Evolutionary conservation across 2,113 vertebrate genomes (phyloP).

Genomic region (Passer montanus): DNA sequence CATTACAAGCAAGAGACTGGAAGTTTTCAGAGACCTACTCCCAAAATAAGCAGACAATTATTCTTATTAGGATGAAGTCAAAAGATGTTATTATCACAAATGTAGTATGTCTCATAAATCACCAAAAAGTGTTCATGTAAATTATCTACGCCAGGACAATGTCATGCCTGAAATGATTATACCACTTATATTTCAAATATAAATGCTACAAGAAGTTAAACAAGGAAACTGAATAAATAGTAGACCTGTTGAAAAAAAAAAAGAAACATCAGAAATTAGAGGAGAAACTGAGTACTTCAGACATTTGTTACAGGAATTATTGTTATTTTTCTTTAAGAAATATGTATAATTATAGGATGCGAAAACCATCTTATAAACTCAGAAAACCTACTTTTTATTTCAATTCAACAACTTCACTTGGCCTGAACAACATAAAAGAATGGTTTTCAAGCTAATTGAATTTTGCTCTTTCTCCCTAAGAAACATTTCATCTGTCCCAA

Average conservation of each 20-base stretch:
- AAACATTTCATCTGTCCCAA: not conserved
- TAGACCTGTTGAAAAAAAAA: not conserved
- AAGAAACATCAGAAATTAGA: not conserved
- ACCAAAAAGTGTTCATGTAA: not conserved
- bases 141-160: not conserved
- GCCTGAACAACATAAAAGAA: not conserved
- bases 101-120: not conserved
- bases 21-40: not conserved
- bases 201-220: not conserved
- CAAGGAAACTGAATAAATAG: not conserved
- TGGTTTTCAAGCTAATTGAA: not conserved
- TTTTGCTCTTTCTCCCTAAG: not conserved
- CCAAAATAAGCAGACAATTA: not conserved
- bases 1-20: not conserved
- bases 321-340: not conserved
- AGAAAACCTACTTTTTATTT: not conserved
- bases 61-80: not conserved
- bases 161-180: not conserved
- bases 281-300: not conserved
- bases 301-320: not conserved
- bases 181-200: not conserved
- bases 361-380: not conserved
- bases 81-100: not conserved
- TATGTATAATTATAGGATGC: not conserved
- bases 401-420: not conserved